Percentiles rank a stretch among this genome's conserved stretches.
Conservation (phyloP, 2,888 invertebrate species). For the Zaprionus bogoriensis region DNA sequence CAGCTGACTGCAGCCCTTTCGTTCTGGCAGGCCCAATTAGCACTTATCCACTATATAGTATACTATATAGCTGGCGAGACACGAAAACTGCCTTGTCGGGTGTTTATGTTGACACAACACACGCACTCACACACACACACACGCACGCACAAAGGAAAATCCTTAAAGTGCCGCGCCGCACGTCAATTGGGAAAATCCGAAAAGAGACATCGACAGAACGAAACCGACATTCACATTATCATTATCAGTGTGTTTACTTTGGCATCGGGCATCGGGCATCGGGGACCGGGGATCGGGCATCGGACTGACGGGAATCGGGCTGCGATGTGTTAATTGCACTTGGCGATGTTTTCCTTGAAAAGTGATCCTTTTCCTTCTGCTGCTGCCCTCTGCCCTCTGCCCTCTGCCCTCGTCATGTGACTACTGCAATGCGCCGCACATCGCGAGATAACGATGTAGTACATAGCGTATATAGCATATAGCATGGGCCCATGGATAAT, state of each 20-base stretch:
- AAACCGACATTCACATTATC: conserved; percentile 65
- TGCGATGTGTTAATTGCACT: conserved; percentile 74
- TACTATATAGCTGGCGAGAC: conserved; percentile 42
- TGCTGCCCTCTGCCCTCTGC: not conserved
- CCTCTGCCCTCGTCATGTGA: no score
- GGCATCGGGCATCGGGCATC: conserved; percentile 35
- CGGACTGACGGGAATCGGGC: no score
- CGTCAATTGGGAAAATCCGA: conserved; percentile 50
- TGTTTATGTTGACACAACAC: conserved; percentile 57
- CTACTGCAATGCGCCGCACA: conserved; percentile 40
- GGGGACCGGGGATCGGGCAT: conserved; percentile 24
- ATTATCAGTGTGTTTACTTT: conserved; percentile 69
- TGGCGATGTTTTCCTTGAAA: conserved; percentile 76
- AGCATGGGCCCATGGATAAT: conserved; percentile 30
- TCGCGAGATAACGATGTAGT: conserved; percentile 51
- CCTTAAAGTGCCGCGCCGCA: conserved; percentile 60
- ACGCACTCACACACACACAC: conserved; percentile 15
- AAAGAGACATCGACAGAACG: conserved; percentile 29
- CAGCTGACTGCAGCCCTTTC: conserved; percentile 67
- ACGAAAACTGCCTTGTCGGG: conserved; percentile 32
- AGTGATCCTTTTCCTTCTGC: conserved; percentile 73
- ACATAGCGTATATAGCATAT: not conserved
- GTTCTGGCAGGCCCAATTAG: conserved; percentile 64
- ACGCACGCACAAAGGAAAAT: conserved; percentile 29
- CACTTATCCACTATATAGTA: conserved; percentile 59